These are phyloP conservation scores for Trachythela sp. DNA, from an alignment of 64 coral and sea anemone genomes.

Conservation along the genomic window DNA sequence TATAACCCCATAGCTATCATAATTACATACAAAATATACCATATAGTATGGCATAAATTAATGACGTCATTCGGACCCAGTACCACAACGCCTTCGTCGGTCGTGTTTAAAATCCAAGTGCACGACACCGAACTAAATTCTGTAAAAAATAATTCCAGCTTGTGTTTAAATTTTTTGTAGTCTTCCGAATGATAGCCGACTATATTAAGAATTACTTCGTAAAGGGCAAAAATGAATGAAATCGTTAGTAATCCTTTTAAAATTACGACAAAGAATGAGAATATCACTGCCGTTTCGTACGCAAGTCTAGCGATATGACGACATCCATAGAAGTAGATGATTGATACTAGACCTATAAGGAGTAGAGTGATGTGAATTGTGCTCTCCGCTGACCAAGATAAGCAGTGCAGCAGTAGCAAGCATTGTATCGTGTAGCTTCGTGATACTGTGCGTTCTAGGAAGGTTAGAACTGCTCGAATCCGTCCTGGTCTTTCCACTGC, in stretches of 20 bases:
- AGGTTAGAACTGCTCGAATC: not conserved
- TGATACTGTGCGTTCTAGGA: not conserved
- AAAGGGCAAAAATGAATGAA: not conserved
- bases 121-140: not conserved
- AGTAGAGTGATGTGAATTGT: not conserved
- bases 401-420: not conserved
- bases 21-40: conserved; percentile 10
- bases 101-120: not conserved
- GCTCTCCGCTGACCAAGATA: not conserved
- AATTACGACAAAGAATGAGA: not conserved
- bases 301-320: not conserved
- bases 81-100: not conserved
- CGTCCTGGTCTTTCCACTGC: not conserved
- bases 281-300: not conserved
- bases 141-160: not conserved
- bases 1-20: not conserved
- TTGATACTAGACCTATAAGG: not conserved
- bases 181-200: not conserved
- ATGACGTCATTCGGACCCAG: not conserved
- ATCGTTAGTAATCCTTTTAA: not conserved
- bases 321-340: not conserved
- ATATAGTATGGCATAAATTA: not conserved
- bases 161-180: not conserved
- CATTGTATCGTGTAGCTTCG: not conserved
- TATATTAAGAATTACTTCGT: not conserved